Conservation (phyloP, 2,888 invertebrate species). For the Dasypolia templi region DNA sequence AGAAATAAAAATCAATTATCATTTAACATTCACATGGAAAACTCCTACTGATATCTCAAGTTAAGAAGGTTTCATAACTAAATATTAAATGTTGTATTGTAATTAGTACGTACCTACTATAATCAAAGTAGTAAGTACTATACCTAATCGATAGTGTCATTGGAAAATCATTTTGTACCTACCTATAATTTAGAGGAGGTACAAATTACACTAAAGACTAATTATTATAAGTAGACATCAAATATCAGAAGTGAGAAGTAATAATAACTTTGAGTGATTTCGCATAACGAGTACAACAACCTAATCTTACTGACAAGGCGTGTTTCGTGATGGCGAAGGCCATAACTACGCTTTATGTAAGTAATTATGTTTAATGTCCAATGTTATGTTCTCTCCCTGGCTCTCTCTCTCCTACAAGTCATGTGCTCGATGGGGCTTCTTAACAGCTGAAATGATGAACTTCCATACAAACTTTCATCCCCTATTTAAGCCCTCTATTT, state of each 20-base stretch:
- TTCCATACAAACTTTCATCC: neutral
- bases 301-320: neutral
- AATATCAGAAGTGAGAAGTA: neutral
- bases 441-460: neutral
- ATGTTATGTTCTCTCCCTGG: neutral
- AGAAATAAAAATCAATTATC: no score
- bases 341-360: neutral
- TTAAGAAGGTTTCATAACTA: neutral
- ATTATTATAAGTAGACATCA: conserved; percentile 2
- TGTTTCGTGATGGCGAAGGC: neutral
- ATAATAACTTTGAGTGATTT: conserved; percentile 30
- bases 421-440: neutral
- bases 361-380: conserved; percentile 13
- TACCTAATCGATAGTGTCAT: neutral
- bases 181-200: neutral
- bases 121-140: neutral
- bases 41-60: neutral
- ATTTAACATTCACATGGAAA: no score
- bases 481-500: neutral
- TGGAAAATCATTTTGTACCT: neutral
- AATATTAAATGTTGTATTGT: neutral
- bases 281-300: neutral
- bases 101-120: neutral
- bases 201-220: conserved; percentile 4
- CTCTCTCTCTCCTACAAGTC: neutral